Evolutionary conservation across 2,113 vertebrate species (phyloP).

Genomic region (Antechinus flavipes): DNA sequence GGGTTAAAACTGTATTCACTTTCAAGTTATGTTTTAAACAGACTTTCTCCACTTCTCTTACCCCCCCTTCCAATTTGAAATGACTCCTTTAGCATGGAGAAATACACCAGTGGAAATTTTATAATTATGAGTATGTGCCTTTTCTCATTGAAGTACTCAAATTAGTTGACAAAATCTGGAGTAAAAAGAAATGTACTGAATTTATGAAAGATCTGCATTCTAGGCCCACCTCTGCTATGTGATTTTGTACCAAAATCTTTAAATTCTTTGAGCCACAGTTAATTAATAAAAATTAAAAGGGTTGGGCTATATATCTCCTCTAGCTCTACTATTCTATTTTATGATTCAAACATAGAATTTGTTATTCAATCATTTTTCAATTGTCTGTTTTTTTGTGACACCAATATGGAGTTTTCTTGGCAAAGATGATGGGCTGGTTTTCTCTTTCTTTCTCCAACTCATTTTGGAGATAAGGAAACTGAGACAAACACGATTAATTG

Average conservation of each 20-base stretch:
- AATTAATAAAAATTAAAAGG: background rate
- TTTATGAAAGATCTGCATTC: background rate
- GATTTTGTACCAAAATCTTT: background rate
- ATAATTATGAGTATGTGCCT: background rate
- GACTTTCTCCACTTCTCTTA: background rate
- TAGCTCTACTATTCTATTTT: background rate
- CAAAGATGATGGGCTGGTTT: background rate
- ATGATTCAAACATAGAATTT: background rate
- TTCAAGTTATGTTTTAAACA: background rate
- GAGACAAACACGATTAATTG: background rate
- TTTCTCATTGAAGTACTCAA: background rate
- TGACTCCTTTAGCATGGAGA: background rate
- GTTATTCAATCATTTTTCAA: background rate
- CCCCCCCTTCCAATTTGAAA: background rate
- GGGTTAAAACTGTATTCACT: background rate
- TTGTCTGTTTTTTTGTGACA: background rate
- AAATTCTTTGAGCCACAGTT: background rate
- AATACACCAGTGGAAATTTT: background rate
- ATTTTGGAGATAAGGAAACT: background rate
- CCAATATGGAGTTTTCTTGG: background rate
- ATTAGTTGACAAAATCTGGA: background rate
- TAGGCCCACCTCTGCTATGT: background rate
- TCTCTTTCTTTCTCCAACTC: background rate
- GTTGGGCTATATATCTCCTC: background rate
- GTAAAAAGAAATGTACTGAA: background rate